Base-by-base conservation (phyloP, 2,888 invertebrate genomes). In the Drosophila sordidula region DNA sequence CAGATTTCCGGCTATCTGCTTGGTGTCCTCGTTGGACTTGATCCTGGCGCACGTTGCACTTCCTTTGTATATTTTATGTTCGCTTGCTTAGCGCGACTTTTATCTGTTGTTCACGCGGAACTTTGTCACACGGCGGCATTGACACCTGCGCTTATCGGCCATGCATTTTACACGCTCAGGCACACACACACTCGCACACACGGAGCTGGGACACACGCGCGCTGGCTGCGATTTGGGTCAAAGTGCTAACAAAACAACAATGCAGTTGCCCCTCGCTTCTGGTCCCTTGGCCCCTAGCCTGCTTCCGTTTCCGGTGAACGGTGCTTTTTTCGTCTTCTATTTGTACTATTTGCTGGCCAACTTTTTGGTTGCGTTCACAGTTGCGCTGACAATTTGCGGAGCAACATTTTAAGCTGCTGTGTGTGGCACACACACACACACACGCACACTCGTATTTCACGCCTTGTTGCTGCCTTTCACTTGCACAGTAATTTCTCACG, bases 161-260 rank as follows among this genome's bases (percentile, higher is more conserved):
- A 76, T 70, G 69, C 67, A 80, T 63, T 65, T 47, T 44, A 58
- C 51, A 45, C 59, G 38, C 32, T 45, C 50, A 44, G 51, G 57
- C 47, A 44, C 34, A 42, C 46, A 6, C 16, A n/a, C 22, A 22
- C 41, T 26, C n/a, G 34, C 16, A 25, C 44, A 39, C 44, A 38
- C 25, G n/a, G 1, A 29, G 32, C 47, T 26, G 32, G 9, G 25
- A 55, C 25, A 59, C 45, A 55, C 50, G 55, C 47, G 54, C 41
- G 61, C 39, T 65, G 66, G 51, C 34, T 77, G 59, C 77, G 80
- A 83, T 83, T 82, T 83, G 83, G 88, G 83, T 87, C 83, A 83
- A 69, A 79, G 82, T 87, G 82, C 61, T 76, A 77, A 69, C 87
- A 72, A 74, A 79, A 69, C 70, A 81, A 72, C 77, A 87, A 81